phyloP scores from a whole-genome alignment of 2,888 invertebrate genomes.

The Temnothorax rugatulus region DNA sequence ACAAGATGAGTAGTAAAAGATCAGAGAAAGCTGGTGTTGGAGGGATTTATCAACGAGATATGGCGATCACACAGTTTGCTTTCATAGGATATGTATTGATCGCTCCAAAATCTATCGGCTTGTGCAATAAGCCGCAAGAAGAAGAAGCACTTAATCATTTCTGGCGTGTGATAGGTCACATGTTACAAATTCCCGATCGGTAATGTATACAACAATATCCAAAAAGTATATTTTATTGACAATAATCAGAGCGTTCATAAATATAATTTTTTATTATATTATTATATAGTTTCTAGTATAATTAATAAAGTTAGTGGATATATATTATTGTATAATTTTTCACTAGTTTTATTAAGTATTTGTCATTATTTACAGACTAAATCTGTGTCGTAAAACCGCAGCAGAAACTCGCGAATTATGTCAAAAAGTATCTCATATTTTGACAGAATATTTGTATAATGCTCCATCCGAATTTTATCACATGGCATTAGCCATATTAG shows the following conservation, averaged over 20 bases:
- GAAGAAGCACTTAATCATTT: conserved; percentile 92
- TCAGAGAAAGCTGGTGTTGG: conserved; percentile 85
- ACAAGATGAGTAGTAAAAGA: conserved; percentile 88
- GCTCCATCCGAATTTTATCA: conserved; percentile 88
- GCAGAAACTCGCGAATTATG: conserved; percentile 89
- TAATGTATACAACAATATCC: conserved; percentile 77
- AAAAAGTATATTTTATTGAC: not conserved
- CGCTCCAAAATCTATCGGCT: conserved; percentile 88
- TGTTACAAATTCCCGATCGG: conserved; percentile 93
- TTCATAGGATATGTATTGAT: conserved; percentile 92
- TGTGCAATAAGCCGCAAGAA: conserved; percentile 87
- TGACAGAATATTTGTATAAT: conserved; percentile 88
- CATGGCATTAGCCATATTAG: conserved; percentile 88
- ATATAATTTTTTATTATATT: not conserved
- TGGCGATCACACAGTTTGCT: conserved; percentile 94
- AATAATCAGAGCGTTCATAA: not conserved
- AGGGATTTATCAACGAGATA: conserved; percentile 92
- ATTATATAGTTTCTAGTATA: not conserved
- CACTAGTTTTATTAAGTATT: not conserved
- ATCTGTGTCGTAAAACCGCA: conserved; percentile 89
- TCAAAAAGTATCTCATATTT: conserved; percentile 86
- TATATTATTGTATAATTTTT: not conserved
- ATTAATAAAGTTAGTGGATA: not conserved
- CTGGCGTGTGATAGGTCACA: conserved; percentile 93
- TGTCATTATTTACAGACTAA: conserved; percentile 87